Evolutionary conservation across 2,888 invertebrate genomes (phyloP).

Genomic region (Cataglyphis albicans): DNA sequence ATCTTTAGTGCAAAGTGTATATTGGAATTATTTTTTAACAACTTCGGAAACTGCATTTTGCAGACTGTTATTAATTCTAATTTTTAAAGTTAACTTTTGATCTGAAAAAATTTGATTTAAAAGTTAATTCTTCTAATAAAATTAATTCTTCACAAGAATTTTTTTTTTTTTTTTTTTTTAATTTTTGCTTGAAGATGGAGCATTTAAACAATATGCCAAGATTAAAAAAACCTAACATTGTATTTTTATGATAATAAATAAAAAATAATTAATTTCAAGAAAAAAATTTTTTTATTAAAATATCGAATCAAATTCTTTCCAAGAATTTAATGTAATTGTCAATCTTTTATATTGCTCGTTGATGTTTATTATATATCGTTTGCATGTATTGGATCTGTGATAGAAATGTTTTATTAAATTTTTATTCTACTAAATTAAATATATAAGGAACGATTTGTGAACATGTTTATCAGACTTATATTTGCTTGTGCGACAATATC

Average conservation of each 20-base stretch:
- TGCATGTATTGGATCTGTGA: no score
- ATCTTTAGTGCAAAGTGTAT: background rate
- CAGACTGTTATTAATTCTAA: no score
- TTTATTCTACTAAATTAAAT: no score
- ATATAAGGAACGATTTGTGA: no score
- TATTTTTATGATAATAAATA: constrained; percentile 4
- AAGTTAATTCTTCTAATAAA: no score
- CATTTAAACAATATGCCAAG: background rate
- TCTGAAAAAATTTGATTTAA: no score
- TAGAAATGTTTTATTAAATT: no score
- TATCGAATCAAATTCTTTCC: background rate
- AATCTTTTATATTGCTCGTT: background rate
- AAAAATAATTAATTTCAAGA: background rate
- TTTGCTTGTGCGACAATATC: no score
- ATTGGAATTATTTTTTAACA: background rate
- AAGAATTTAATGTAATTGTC: constrained; percentile 12
- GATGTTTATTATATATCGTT: background rate
- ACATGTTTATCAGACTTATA: no score
- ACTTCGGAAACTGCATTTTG: background rate
- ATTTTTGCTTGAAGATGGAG: background rate
- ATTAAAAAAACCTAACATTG: background rate
- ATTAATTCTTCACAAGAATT: background rate
- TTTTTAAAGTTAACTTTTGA: no score
- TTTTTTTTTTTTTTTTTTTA: background rate
- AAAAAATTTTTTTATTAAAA: background rate